Percentiles rank a stretch among this genome's conserved stretches.
phyloP scores from a whole-genome alignment of 2,113 vertebrate genomes.

The Amphilophus citrinellus region DNA sequence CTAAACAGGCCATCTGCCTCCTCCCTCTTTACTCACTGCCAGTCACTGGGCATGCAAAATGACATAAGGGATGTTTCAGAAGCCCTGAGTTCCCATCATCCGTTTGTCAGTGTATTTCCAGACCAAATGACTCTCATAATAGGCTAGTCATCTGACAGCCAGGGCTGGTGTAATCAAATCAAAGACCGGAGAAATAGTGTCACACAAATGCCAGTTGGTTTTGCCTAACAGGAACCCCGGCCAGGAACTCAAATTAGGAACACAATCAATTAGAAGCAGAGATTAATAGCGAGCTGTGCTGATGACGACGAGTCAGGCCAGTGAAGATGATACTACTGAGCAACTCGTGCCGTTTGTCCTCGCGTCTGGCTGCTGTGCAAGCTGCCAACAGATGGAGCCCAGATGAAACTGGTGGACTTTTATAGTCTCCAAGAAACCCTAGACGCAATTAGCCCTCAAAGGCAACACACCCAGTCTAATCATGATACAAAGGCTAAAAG shows the following conservation, averaged over 20 bases:
- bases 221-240: not conserved
- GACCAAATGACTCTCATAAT: constrained; percentile 36
- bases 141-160: constrained; percentile 22
- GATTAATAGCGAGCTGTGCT: constrained; percentile 36
- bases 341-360: constrained; percentile 34
- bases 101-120: constrained; percentile 36
- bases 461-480: constrained; percentile 25
- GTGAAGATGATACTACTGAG: constrained; percentile 31
- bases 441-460: constrained; percentile 56
- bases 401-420: constrained; percentile 70
- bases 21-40: constrained; percentile 6
- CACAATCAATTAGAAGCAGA: constrained; percentile 41
- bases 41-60: constrained; percentile 11
- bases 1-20: constrained; percentile 51
- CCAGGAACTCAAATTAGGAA: constrained; percentile 32
- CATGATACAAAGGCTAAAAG: not conserved
- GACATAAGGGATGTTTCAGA: constrained; percentile 48
- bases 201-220: constrained; percentile 28
- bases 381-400: constrained; percentile 73
- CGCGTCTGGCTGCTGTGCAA: constrained; percentile 47
- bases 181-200: constrained; percentile 24
- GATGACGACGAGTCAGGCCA: constrained; percentile 7
- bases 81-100: constrained; percentile 43
- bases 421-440: constrained; percentile 58
- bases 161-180: constrained; percentile 33